Base-by-base conservation (phyloP, 2,888 invertebrate species). In the Euplagia quadripunctaria region DNA sequence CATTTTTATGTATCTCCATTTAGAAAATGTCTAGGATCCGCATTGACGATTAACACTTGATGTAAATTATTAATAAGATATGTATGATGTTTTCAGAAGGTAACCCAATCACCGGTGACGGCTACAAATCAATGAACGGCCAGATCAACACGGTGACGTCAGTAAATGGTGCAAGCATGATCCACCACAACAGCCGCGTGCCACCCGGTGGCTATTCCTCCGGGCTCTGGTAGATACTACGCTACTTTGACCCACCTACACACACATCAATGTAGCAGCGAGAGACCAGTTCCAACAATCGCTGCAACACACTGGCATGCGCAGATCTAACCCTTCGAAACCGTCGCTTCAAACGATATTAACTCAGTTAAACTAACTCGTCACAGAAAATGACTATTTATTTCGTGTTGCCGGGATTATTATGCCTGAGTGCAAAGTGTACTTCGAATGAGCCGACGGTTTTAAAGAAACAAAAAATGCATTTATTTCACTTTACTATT, bases 121-220 rank as follows among this genome's bases (percentile, higher is more conserved):
- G 96, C 88, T 96, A 96, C 94, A 96, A 96, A 89, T 95, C 96
- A 83, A 90, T 96, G 93, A 96, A 96, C 90, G 96, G 96, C 85
- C 96, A 96, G 88, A 96, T 95, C 90, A 96, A 96, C 92, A 94
- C 92, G 82, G 94, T 94, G 86, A 95, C 95, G 81, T 94, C 94
- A 80, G 89, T 94, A 78, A 92, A 92, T 86, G 94, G 95, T 80
- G 90, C 90, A 88, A 94, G 90, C 88, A 88, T 92, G 81, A 92
- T 93, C 82, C 89, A 91, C 78, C 96, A 96, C 78, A 96, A 96
- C 87, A 94, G 92, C 88, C 97, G 97, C 90, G 97, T 97, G 81
- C 97, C 97, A 70, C 97, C 97, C 70, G 97, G 97, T 85, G 97
- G 97, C 69, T 97, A 94, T 90, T 97, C 97, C 81, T 97, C 97